A percentile compares a stretch with the other conserved stretches of the same genome.
These are phyloP conservation scores for Aphidius gifuensis DNA, from an alignment of 1,140 invertebrate species.

Conservation along the genomic window DNA sequence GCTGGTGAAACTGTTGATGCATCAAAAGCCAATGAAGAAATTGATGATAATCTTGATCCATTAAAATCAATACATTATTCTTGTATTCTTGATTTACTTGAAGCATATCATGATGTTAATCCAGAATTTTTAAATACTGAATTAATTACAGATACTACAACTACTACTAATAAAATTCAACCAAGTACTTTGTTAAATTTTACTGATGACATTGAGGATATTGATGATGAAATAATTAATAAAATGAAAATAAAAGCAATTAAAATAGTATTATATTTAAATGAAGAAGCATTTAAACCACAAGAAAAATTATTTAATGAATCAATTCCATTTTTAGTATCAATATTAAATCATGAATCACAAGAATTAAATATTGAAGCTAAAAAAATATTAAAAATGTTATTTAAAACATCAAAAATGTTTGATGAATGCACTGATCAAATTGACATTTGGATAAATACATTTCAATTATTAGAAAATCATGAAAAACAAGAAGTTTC, in stretches of 20 bases:
- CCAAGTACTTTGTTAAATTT: slow-evolving; percentile 32
- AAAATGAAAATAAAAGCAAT: slow-evolving; percentile 65
- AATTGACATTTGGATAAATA: slow-evolving; percentile 66
- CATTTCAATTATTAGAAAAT: slow-evolving; percentile 41
- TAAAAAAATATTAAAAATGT: slow-evolving; percentile 48
- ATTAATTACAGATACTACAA: slow-evolving; percentile 35
- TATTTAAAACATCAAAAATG: slow-evolving; percentile 61
- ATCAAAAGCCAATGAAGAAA: slow-evolving; percentile 31
- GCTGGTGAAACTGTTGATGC: slow-evolving; percentile 36
- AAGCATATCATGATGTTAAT: slow-evolving; percentile 56
- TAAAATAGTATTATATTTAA: slow-evolving; percentile 60
- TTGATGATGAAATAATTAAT: slow-evolving; percentile 39
- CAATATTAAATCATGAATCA: slow-evolving; percentile 35
- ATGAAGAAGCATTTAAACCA: slow-evolving; percentile 58
- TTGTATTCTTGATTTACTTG: slow-evolving; percentile 57
- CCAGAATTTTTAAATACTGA: slow-evolving; percentile 54
- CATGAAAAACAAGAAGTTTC: slow-evolving; percentile 39
- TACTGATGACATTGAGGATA: slow-evolving; percentile 32
- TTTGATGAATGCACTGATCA: slow-evolving; percentile 64
- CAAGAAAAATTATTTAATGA: slow-evolving; percentile 60
- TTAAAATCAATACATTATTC: slow-evolving; percentile 48
- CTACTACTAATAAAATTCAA: background rate
- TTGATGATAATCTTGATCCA: slow-evolving; percentile 25
- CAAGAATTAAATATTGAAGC: slow-evolving; percentile 23
- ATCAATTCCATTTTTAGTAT: slow-evolving; percentile 57